phyloP scores from a whole-genome alignment of 2,888 invertebrate genomes.

The Agrochola litura region DNA sequence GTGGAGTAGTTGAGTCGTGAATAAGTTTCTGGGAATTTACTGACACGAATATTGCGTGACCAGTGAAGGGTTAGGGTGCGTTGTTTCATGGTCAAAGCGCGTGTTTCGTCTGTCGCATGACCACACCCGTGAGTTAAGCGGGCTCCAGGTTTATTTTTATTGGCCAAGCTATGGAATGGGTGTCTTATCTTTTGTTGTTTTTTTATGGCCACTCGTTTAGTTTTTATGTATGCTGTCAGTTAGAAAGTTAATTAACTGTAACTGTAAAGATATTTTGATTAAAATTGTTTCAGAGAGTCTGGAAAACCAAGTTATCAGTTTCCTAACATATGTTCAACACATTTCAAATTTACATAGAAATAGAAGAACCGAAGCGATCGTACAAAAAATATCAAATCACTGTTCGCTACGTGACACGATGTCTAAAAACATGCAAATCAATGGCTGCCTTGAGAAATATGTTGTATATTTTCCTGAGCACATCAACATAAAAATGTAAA shows the following conservation, averaged over 20 bases:
- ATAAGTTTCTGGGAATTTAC: slow-evolving; percentile 59
- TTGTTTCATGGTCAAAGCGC: slow-evolving; percentile 70
- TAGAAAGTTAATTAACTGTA: slow-evolving; percentile 28
- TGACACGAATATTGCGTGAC: slow-evolving; percentile 68
- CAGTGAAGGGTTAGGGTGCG: slow-evolving; percentile 70
- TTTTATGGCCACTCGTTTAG: slow-evolving; percentile 46
- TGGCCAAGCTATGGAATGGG: slow-evolving; percentile 24
- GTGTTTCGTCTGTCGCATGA: slow-evolving; percentile 57
- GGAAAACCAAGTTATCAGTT: background rate
- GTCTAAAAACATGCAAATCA: slow-evolving; percentile 57
- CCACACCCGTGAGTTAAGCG: slow-evolving; percentile 60
- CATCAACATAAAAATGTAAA: slow-evolving; percentile 71
- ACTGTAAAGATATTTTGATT: background rate
- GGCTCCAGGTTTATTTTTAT: slow-evolving; percentile 54
- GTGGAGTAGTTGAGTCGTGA: slow-evolving; percentile 48
- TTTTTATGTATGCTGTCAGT: slow-evolving; percentile 41
- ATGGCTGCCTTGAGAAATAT: slow-evolving; percentile 55
- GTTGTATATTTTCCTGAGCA: slow-evolving; percentile 58
- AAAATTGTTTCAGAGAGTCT: background rate
- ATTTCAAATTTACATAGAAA: slow-evolving; percentile 65
- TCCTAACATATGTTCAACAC: background rate
- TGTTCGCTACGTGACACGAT: slow-evolving; percentile 63
- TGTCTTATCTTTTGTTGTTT: slow-evolving; percentile 46
- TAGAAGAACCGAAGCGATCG: slow-evolving; percentile 48
- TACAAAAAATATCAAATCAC: slow-evolving; percentile 64